Evolutionary conservation across 1,140 invertebrate species (phyloP), one percentile per base, ranked within the genome.

Genomic region (Wiebesia pumilae): DNA sequence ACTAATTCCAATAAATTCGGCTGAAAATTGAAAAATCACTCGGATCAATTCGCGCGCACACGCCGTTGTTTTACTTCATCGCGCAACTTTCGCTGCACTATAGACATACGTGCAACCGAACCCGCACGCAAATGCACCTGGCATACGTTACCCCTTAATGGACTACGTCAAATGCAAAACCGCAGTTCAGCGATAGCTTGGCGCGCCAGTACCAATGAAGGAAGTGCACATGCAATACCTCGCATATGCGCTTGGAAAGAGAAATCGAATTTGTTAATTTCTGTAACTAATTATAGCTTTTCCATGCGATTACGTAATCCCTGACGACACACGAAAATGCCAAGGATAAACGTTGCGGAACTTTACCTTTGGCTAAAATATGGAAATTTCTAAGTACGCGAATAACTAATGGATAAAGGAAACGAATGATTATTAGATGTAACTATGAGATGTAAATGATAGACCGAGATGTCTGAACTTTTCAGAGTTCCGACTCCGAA

Each of bases 41-140:
- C 24, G 10, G 21, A 38, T 71, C 16, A 71, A 71, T 71, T 71
- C 40, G 33, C 35, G n/a, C 69, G 27, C 38, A 43, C 35, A 1
- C 51, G 30, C 81, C n/a, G 47, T 73, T 75, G 77, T 83, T 51
- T 83, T 40, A 77, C 47, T 58, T 16, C 19, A 19, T 71, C 71
- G 54, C 65, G 35, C 65, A 82, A 82, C 65, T 51, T 71, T 82
- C 19, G 38, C 27, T 33, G n/a, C 27, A 27, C 30, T 40, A n/a
- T n/a, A 75, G 71, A 21, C 33, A 38, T 40, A 38, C 21, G 47
- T 67, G 80, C 80, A 40, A 62, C 21, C 33, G 21, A 30, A 40
- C 38, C 51, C 38, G 65, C 65, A 51, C 40, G 81, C 69, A 30
- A 75, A 58, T 83, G 43, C 81, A 83, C 67, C 47, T 83, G 81